Evolutionary conservation across 92 coral and sea anemone species (phyloP).

Genomic region (Diadumene lineata): DNA sequence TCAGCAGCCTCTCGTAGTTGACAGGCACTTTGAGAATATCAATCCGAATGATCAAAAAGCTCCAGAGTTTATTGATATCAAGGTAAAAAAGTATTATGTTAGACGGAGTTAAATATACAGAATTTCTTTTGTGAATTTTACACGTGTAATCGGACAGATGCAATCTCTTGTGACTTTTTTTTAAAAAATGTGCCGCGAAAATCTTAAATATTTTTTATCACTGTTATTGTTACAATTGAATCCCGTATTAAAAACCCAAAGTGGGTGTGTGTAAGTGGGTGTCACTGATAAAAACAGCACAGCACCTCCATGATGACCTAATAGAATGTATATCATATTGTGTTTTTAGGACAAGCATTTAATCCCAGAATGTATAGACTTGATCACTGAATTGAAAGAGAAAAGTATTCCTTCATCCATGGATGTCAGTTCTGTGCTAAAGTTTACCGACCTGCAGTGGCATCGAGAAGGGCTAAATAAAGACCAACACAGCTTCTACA

Average conservation of each 20-base stretch:
- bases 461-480: constrained; percentile 47
- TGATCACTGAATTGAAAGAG: constrained; percentile 50
- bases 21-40: constrained; percentile 49
- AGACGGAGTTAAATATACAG: too few relatives aligned
- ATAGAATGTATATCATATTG: too few relatives aligned
- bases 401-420: constrained; percentile 47
- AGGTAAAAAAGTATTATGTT: constrained; percentile 16
- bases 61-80: constrained; percentile 35
- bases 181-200: too few relatives aligned
- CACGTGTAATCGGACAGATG: too few relatives aligned
- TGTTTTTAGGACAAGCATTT: constrained; percentile 27
- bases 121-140: too few relatives aligned
- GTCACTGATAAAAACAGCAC: too few relatives aligned
- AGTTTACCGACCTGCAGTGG: constrained; percentile 50
- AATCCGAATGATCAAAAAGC: constrained; percentile 44
- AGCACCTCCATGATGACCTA: too few relatives aligned
- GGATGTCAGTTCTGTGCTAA: constrained; percentile 42
- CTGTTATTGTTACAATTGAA: too few relatives aligned
- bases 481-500: constrained; percentile 36
- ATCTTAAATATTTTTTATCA: neutral
- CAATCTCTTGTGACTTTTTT: too few relatives aligned
- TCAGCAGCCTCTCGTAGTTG: constrained; percentile 51
- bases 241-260: too few relatives aligned
- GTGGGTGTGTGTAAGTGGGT: too few relatives aligned
- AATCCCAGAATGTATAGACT: constrained; percentile 12